Percentiles rank a stretch among this genome's conserved stretches.
Evolutionary conservation across 2,113 vertebrate genomes (phyloP).

Genomic region (Gobio gobio): DNA sequence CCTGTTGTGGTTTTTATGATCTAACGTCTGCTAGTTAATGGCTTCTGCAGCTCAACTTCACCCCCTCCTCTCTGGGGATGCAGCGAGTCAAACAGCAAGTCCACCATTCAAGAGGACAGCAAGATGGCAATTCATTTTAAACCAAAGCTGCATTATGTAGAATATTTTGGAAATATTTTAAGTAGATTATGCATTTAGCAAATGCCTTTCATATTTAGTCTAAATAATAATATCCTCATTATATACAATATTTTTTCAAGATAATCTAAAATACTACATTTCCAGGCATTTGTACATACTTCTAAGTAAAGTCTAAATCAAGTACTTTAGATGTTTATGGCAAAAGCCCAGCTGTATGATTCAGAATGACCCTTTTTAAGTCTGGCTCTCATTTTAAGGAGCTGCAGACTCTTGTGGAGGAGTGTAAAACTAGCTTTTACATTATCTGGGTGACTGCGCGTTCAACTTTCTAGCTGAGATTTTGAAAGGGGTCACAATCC

Average conservation of each 20-base stretch:
- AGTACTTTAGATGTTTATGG: no score
- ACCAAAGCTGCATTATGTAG: background rate
- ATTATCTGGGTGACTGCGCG: constrained; percentile 33
- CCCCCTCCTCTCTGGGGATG: background rate
- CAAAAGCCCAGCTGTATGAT: background rate
- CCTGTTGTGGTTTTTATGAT: constrained; percentile 31
- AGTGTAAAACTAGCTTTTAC: background rate
- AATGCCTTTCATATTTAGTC: background rate
- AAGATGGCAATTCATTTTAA: background rate
- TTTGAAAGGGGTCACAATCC: background rate
- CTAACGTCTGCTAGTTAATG: constrained; percentile 24
- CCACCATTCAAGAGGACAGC: background rate
- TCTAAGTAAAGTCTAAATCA: no score
- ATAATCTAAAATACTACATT: no score
- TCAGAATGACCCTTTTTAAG: background rate
- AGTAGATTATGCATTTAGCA: background rate
- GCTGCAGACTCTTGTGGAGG: background rate
- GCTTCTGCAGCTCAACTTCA: constrained; percentile 14
- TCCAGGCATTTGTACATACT: no score
- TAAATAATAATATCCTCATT: no score
- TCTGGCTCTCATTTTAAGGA: background rate
- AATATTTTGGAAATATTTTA: background rate
- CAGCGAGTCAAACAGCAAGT: background rate
- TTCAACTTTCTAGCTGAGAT: background rate
- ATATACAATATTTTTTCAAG: no score